Evolutionary conservation across 2,888 invertebrate genomes (phyloP).

Genomic region (Idaea dimidiata): DNA sequence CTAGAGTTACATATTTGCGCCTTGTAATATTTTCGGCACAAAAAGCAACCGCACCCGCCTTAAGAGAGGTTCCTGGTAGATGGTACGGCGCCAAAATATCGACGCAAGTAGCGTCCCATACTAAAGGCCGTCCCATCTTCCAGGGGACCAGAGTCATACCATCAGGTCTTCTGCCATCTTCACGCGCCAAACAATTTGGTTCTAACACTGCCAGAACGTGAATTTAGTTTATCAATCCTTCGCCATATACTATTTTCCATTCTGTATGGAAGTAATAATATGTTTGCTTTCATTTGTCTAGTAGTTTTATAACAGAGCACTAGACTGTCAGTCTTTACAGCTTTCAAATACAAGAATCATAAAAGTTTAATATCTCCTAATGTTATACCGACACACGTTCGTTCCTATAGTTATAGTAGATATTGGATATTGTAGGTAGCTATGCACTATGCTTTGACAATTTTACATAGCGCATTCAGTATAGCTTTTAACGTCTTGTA

Average conservation of each 20-base stretch:
- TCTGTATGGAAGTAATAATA: neutral
- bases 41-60: no score
- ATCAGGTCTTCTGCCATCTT: no score
- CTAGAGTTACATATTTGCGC: no score
- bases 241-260: neutral
- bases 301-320: neutral
- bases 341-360: slow-evolving; percentile 13
- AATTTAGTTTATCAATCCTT: no score
- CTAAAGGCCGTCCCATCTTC: no score
- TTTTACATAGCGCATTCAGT: slow-evolving; percentile 35
- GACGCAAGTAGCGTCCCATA: no score
- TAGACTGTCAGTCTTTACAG: neutral
- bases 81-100: no score
- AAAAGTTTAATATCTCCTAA: slow-evolving; percentile 26
- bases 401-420: slow-evolving; percentile 32
- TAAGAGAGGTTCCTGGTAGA: no score
- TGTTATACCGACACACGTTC: slow-evolving; percentile 27
- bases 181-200: no score
- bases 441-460: slow-evolving; percentile 36
- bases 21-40: no score
- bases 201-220: no score
- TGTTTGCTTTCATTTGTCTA: neutral
- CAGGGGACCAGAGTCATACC: no score
- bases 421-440: slow-evolving; percentile 10
- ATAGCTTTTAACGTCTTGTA: slow-evolving; percentile 41